Conservation (phyloP, 1,140 invertebrate genomes). For the Drosophila pachea region DNA sequence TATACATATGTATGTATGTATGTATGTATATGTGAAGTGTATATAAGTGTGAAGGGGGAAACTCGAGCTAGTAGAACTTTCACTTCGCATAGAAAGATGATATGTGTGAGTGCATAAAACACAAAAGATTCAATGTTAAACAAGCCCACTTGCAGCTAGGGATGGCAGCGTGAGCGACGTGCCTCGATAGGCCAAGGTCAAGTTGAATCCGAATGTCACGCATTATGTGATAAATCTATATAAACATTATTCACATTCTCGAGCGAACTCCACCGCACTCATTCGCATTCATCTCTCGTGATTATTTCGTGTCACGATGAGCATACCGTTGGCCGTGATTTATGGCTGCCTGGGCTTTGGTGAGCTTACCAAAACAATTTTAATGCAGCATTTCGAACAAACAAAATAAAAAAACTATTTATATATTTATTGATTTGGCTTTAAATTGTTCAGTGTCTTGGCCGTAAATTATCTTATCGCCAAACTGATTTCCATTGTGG, state of each 20-base stretch:
- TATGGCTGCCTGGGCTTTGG: not conserved
- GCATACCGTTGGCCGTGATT: constrained; percentile 7
- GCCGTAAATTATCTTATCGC: constrained; percentile 22
- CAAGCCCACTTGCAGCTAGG: constrained; percentile 1
- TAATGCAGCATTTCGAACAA: constrained; percentile 46
- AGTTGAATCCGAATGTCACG: too few relatives aligned
- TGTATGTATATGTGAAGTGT: constrained; percentile 5
- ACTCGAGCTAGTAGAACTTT: constrained; percentile 29
- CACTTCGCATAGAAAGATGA: constrained; percentile 17
- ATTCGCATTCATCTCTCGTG: too few relatives aligned
- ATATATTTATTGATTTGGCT: constrained; percentile 15
- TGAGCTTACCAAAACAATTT: constrained; percentile 39
- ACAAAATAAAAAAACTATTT: constrained; percentile 2
- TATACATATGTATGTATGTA: not conserved
- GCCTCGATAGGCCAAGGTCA: not conserved
- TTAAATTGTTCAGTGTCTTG: constrained; percentile 6
- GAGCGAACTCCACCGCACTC: too few relatives aligned
- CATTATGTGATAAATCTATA: too few relatives aligned
- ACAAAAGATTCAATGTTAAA: constrained; percentile 22
- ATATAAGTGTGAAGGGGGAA: constrained; percentile 17
- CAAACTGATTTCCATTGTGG: not conserved
- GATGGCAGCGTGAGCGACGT: constrained; percentile 1
- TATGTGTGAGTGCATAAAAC: constrained; percentile 13
- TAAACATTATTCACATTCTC: too few relatives aligned
- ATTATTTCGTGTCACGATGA: not conserved